Base-by-base conservation (phyloP, 2,797 vertebrate species). In the Leptoclinus maculatus region DNA sequence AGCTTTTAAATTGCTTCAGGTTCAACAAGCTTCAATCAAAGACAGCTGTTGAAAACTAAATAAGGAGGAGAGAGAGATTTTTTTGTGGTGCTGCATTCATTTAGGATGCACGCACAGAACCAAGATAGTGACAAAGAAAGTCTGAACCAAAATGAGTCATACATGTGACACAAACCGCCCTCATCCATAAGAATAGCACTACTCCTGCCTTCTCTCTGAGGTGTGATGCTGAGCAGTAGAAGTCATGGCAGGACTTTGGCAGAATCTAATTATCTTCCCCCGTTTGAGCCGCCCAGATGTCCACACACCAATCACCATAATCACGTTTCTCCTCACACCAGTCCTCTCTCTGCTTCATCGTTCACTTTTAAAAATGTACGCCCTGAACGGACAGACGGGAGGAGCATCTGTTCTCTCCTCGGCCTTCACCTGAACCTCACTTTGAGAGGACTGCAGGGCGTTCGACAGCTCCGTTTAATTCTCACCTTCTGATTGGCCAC, bases 371-470 rank as follows among this genome's bases (percentile, higher is more conserved):
- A 13, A 29, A 21, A 21, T 70, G 21, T 21, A 12, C 4, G 11
- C 32, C 51, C 60, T 56, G 27, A 39, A 74, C 16, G 29, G 49
- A 53, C 51, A 60, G 65, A 54, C 66, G 19, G 45, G 71, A 34
- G 27, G 27, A 53, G 51, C 10, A 16, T 83, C 62, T 65, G 60
- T 27, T 58, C 38, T 8, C 16, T 25, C 43, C 38, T 11, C 5
- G 80, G 84, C 82, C 84, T 88, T 80, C 60, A 77, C 41, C 65
- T 79, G 63, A 88, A 84, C 79, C 75, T 29, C 34, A 25, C 54
- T 4, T 53, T 32, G 60, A 78, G 53, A 81, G 43, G 39, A 75
- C 68, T 43, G 71, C 45, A 39, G 67, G 66, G 67, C 62, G 38
- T 79, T 67, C 74, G 68, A 80, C 83, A 85, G 56, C 47, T 14